These are phyloP conservation scores for Galago senegalensis DNA, from an alignment of 2,797 vertebrate species.

Conservation along the genomic window DNA sequence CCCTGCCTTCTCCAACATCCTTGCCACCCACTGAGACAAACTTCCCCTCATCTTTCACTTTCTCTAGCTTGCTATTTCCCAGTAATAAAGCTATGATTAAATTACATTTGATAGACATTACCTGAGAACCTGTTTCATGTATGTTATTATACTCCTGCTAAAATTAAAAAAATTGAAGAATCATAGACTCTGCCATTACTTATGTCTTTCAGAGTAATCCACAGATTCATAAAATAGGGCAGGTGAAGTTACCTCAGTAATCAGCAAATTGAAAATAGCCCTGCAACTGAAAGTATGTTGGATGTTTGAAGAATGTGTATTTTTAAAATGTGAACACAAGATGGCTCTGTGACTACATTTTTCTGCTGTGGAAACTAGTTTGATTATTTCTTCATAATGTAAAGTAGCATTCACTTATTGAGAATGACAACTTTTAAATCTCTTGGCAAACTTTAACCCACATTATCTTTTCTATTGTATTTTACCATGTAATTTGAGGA, in stretches of 20 bases:
- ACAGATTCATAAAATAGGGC: neutral
- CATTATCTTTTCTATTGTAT: neutral
- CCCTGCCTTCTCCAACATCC: no score
- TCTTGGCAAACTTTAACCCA: slow-evolving; percentile 31
- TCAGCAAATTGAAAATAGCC: slow-evolving; percentile 8
- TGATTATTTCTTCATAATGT: neutral
- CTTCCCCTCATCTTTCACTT: neutral
- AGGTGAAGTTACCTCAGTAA: neutral
- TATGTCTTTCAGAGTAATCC: slow-evolving; percentile 12
- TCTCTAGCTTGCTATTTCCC: neutral
- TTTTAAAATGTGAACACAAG: slow-evolving; percentile 77
- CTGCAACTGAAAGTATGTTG: neutral
- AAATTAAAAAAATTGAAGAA: neutral
- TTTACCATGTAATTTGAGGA: slow-evolving; percentile 60
- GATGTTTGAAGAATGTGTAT: slow-evolving; percentile 23
- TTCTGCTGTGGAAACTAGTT: neutral
- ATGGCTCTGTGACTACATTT: slow-evolving; percentile 38
- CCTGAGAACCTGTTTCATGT: neutral
- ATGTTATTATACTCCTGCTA: neutral
- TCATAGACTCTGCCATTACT: neutral
- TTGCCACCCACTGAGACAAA: neutral
- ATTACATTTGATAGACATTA: neutral
- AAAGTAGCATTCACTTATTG: slow-evolving; percentile 18
- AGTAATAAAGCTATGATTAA: slow-evolving; percentile 22
- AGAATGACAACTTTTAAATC: slow-evolving; percentile 56